Conservation (phyloP, 2,888 invertebrate species). For the Lithophane ornitopus region DNA sequence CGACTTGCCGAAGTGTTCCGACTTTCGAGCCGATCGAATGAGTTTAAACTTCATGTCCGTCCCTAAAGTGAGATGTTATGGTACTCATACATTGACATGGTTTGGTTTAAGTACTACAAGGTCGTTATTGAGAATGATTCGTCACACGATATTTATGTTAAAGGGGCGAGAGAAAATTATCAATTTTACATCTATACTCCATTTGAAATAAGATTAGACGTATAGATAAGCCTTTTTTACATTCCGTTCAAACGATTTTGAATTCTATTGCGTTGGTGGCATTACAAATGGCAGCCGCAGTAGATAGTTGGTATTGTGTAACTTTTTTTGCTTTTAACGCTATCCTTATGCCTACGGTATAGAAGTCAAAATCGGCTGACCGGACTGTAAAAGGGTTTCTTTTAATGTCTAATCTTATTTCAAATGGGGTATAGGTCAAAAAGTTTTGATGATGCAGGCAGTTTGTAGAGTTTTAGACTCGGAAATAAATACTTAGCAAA, state of each 20-base stretch:
- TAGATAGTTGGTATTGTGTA: too few species aligned
- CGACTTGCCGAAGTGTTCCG: conserved; percentile 16
- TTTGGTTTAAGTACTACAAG: conserved; percentile 6
- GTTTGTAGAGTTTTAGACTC: neutral
- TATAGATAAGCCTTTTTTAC: too few species aligned
- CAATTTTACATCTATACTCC: neutral
- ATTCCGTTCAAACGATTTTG: too few species aligned
- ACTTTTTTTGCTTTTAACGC: too few species aligned
- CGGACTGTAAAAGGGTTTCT: too few species aligned
- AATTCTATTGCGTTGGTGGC: too few species aligned
- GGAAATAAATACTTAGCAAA: neutral
- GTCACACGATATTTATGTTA: conserved; percentile 13
- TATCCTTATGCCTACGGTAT: too few species aligned
- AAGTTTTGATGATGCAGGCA: neutral
- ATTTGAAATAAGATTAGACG: too few species aligned
- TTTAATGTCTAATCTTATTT: too few species aligned
- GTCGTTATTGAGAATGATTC: conserved; percentile 27
- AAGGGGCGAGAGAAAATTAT: conserved; percentile 28
- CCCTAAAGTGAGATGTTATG: conserved; percentile 30
- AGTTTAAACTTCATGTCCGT: conserved; percentile 1
- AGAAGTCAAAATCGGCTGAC: too few species aligned
- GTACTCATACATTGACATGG: conserved; percentile 38
- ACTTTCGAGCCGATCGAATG: conserved; percentile 29
- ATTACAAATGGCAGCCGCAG: too few species aligned
- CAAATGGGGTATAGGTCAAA: too few species aligned